These are phyloP conservation scores for Nipponacmea schrenckii DNA, from an alignment of 2,888 invertebrate genomes.

Conservation along the genomic window DNA sequence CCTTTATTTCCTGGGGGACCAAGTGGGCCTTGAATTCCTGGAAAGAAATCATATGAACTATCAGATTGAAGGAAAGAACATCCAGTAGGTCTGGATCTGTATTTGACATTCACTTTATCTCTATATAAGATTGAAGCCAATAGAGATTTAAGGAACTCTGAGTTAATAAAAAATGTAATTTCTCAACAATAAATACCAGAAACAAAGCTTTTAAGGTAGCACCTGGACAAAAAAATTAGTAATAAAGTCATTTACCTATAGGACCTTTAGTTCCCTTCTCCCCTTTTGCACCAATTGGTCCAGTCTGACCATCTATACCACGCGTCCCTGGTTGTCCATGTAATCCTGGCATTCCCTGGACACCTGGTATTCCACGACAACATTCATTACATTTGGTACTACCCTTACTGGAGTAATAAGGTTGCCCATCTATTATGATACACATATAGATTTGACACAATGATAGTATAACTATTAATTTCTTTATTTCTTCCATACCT, in stretches of 20 bases:
- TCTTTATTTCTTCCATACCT: too few species aligned
- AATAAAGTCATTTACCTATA: slow-evolving; percentile 37
- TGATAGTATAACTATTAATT: too few species aligned
- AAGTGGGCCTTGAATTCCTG: slow-evolving; percentile 39
- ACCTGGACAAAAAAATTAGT: not conserved
- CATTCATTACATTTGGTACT: slow-evolving; percentile 38
- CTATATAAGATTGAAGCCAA: not conserved
- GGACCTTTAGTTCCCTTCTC: slow-evolving; percentile 43
- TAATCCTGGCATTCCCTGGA: slow-evolving; percentile 56
- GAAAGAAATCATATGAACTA: slow-evolving; percentile 9
- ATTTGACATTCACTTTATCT: not conserved
- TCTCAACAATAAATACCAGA: too few species aligned
- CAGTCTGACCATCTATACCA: slow-evolving; percentile 53
- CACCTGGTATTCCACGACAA: slow-evolving; percentile 53
- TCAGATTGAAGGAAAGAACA: too few species aligned
- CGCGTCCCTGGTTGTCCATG: slow-evolving; percentile 54
- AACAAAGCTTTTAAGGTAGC: not conserved
- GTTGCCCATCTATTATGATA: not conserved
- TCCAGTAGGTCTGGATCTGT: too few species aligned
- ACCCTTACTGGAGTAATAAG: slow-evolving; percentile 32
- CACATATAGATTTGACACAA: too few species aligned
- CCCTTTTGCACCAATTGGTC: slow-evolving; percentile 57
- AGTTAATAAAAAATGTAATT: too few species aligned
- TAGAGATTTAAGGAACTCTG: too few species aligned
- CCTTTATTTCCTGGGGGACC: slow-evolving; percentile 40